A percentile compares a stretch with the other conserved stretches of the same genome.
These are phyloP conservation scores for Apodemus speciosus DNA, from an alignment of 2,113 vertebrate genomes.

Conservation along the genomic window DNA sequence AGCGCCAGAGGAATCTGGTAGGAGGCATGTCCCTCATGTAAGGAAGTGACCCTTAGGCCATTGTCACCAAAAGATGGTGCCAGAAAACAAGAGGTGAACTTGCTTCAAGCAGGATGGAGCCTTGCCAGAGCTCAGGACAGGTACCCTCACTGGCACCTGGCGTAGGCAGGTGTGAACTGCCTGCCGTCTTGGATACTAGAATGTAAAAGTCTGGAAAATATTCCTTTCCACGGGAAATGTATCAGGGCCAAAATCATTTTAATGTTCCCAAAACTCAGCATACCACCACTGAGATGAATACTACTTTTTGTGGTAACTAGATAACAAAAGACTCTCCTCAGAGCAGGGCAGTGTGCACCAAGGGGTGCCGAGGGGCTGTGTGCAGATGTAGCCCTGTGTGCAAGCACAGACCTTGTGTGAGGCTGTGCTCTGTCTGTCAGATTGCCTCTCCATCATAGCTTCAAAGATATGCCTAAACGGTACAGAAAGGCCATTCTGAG, in stretches of 20 bases:
- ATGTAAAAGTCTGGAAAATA: rapidly evolving
- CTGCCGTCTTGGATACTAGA: background rate
- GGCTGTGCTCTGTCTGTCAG: too few species aligned
- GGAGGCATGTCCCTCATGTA: background rate
- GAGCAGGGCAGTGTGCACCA: too few species aligned
- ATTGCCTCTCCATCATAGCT: background rate
- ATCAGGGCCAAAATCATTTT: too few species aligned
- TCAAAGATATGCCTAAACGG: background rate
- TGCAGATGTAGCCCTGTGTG: background rate
- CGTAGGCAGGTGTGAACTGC: rapidly evolving
- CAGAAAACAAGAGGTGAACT: too few species aligned
- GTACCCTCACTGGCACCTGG: too few species aligned
- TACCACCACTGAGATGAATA: background rate
- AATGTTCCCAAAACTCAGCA: background rate
- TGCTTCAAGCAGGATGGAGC: background rate
- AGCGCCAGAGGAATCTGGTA: conserved; percentile 93
- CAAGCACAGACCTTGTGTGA: background rate
- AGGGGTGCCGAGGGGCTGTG: background rate
- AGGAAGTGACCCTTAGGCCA: background rate
- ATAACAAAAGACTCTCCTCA: background rate
- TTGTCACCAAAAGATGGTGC: background rate
- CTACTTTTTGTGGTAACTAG: background rate
- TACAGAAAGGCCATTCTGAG: background rate
- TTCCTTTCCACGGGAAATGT: background rate
- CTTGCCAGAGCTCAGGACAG: background rate